phyloP scores from a whole-genome alignment of 2,888 invertebrate species.

The Hypsopygia costalis region DNA sequence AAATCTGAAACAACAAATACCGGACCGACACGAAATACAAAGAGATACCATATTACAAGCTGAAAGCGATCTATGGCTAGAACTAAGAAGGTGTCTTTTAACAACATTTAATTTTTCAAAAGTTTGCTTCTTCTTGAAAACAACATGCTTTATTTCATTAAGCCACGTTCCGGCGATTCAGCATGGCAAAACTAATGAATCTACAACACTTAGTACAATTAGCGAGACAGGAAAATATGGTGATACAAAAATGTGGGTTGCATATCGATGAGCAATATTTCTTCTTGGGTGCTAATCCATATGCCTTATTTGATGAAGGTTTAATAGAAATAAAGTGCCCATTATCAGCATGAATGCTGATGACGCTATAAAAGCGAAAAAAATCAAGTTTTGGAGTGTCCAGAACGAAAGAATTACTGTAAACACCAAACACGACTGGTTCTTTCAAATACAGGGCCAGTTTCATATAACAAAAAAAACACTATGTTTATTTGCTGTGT shows the following conservation, averaged over 20 bases:
- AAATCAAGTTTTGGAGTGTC: constrained; percentile 2
- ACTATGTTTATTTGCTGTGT: constrained; percentile 7
- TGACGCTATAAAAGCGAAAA: neutral
- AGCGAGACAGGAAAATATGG: constrained; percentile 8
- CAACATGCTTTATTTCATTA: neutral
- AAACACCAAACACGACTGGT: constrained; percentile 3
- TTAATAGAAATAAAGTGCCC: constrained; percentile 6
- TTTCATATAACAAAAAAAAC: neutral
- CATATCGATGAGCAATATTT: constrained; percentile 14
- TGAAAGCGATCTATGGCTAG: constrained; percentile 11
- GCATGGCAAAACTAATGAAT: constrained; percentile 15
- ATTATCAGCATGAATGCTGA: neutral
- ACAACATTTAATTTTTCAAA: constrained; percentile 13
- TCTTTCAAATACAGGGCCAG: constrained; percentile 5
- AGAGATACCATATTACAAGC: constrained; percentile 10
- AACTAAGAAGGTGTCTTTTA: constrained; percentile 8
- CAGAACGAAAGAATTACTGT: neutral
- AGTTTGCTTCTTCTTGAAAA: neutral
- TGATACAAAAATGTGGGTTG: constrained; percentile 12
- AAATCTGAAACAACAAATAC: neutral
- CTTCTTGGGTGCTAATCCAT: constrained; percentile 12
- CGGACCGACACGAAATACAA: constrained; percentile 7
- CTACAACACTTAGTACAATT: too few relatives aligned
- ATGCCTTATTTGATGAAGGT: constrained; percentile 1
- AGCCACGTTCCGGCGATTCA: constrained; percentile 6